Base-by-base conservation (phyloP, 2,113 vertebrate genomes). In the Beaufortia kweichowensis region DNA sequence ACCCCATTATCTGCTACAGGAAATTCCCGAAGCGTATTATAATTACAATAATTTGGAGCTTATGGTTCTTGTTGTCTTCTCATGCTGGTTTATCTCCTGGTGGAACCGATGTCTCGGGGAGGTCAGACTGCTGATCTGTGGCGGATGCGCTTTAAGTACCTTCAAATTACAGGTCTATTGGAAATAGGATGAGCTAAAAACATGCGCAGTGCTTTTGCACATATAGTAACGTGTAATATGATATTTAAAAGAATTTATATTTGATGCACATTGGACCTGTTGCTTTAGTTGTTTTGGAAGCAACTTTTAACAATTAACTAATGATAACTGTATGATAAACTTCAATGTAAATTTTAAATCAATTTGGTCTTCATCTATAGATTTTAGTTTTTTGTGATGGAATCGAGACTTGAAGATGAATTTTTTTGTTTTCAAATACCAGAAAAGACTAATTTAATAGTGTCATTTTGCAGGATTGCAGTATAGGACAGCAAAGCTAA, bases 111-210 rank as follows among this genome's bases (percentile, higher is more conserved):
- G 69, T 69, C 56, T 74, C 62, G 24, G 24, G 41, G 53, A 61
- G 56, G 19, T 72, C 73, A 35, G 73, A 73, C 23, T 24, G 71
- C 73, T 68, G 66, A 66, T 84, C 46, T 69, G 72, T 74, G 62
- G 76, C 48, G 61, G 63, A 59, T 64, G 75, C 43, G 23, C 81
- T 83, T 75, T 72, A 72, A 79, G 69, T 21, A 35, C 23, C 24
- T 71, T 74, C 24, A 82, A 78, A 80, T 84, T 80, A 82, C 77
- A 79, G 78, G 78, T 82, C 66, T 62, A 59, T 64, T 50, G 61
- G 66, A 78, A 79, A 77, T 29, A 69, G 70, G 65, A 75, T 56
- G 39, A 80, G 70, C 74, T 73, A 68, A 77, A 80, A 50, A 71
- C 73, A 82, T 78, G 33, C 60, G 56, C 43, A 43, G 79, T 41